Evolutionary conservation across 1,140 invertebrate species (phyloP), one percentile per base, ranked within the genome.

Genomic region (Hypothenemus hampei): DNA sequence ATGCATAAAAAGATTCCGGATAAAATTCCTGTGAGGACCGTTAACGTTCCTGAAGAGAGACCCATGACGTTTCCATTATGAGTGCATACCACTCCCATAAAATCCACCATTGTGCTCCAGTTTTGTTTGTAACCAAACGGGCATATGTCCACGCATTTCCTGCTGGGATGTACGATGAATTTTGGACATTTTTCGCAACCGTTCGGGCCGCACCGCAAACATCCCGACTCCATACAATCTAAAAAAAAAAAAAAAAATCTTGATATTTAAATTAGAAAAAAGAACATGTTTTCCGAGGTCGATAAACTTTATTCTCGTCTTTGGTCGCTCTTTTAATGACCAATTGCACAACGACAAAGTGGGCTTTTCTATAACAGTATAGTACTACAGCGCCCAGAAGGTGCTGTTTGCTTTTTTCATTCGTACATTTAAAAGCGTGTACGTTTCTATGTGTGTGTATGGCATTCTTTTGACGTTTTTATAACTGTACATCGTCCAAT

Each of bases 91-190:
- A 73, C 70, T 1, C 82, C 81, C 80, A 85, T 83, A 61, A 82
- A 83, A 59, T 84, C 81, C 5, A 79, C 76, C 49, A 76, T 73
- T 3, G 77, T 79, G 24, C 81, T 83, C 81, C 81, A 83, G 58
- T 80, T 76, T 19, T 76, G 73, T 16, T 72, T 65, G 63, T 83
- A 80, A 16, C 82, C 83, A 3, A 76, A 66, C 4, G 83, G 82
- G 66, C 83, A 85, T 18, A 67, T 67, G 11, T 80, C 75, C 1
- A 81, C 79, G 60, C 82, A 84, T 44, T 75, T 67, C 21, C 78
- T 65, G 0, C 73, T 70, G 13, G 77, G 73, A 45, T 74, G 69
- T 23, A 79, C 69, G 26, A 81, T 75, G 46, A 78, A 71, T 20
- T 75, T 69, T 16, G 68, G 65, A 51, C 79, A 81, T 65, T 79